Base-by-base conservation (phyloP, 2,797 vertebrate species). In the Xiphorhynchus erythropygius region DNA sequence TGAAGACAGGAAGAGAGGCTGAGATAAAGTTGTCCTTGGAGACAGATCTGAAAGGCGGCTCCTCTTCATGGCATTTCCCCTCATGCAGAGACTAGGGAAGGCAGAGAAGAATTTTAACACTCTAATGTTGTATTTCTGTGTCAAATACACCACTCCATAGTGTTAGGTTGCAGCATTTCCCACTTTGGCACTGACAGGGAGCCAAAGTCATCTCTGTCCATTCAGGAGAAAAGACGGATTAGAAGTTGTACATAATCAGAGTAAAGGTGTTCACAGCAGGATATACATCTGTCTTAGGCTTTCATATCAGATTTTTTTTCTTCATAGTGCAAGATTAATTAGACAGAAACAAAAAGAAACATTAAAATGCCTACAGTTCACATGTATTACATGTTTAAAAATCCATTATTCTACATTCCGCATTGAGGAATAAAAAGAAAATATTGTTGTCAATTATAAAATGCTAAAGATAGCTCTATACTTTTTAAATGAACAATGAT, bases 391-490 rank as follows among this genome's bases (percentile, higher is more conserved):
- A 50, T 93, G 79, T 68, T 97, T 94, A 90, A 67, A 88, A 95
- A 65, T 96, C 92, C 95, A 97, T 97, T 97, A 94, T 97, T 94
- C 92, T 91, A 42, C 91, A 91, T 94, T 94, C 74, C 6, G 4
- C 71, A 83, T 93, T 84, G 94, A 90, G 75, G 77, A 70, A 82
- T 92, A 88, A 94, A 94, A 97, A 97, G 91, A 96, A 96, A 96
- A 97, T 89, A 84, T 96, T 95, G 87, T 96, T 96, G 97, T 97
- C 96, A 96, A 94, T 98, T 97, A 97, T 84, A 91, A 97, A 96
- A 95, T 97, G 94, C 97, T 97, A 98, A 98, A 98, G 97, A 98
- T 98, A 98, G 97, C 92, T 95, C 95, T 89, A 94, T 97, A 96
- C 84, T 96, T 97, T 97, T 97, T 46, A 97, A 97, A 96, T 96